Conservation (phyloP, 2,797 vertebrate species). For the Alosa sapidissima region DNA sequence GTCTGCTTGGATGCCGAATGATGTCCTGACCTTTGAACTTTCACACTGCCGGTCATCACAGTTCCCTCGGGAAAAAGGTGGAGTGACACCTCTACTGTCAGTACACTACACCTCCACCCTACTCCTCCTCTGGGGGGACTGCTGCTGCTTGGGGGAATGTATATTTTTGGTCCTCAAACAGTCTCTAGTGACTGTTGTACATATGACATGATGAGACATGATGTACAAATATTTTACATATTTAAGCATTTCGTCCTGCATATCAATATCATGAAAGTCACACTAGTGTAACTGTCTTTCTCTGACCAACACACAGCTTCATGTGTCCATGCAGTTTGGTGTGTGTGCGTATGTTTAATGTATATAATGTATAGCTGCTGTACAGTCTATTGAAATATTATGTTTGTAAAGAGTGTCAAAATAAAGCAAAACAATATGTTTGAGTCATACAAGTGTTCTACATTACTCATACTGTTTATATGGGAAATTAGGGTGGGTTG, state of each 20-base stretch:
- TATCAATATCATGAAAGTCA: neutral
- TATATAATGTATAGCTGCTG: neutral
- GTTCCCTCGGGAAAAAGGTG: no score
- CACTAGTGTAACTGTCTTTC: neutral
- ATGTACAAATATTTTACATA: neutral
- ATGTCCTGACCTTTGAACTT: constrained; percentile 42
- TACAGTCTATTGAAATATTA: neutral
- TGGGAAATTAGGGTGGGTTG: neutral
- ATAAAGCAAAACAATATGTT: neutral
- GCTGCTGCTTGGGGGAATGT: neutral
- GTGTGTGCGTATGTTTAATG: neutral
- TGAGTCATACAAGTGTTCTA: neutral
- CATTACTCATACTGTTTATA: neutral
- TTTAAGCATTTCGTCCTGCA: neutral
- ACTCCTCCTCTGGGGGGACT: neutral
- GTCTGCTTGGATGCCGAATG: constrained; percentile 78
- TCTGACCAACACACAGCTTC: no score
- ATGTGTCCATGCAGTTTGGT: neutral
- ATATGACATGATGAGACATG: no score
- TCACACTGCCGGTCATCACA: neutral
- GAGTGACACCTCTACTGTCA: neutral
- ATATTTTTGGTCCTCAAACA: neutral
- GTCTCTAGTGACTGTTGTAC: neutral
- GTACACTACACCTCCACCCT: neutral
- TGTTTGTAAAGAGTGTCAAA: neutral